Conservation (phyloP, 2,888 invertebrate genomes). For the Oxycera nigricornis region DNA sequence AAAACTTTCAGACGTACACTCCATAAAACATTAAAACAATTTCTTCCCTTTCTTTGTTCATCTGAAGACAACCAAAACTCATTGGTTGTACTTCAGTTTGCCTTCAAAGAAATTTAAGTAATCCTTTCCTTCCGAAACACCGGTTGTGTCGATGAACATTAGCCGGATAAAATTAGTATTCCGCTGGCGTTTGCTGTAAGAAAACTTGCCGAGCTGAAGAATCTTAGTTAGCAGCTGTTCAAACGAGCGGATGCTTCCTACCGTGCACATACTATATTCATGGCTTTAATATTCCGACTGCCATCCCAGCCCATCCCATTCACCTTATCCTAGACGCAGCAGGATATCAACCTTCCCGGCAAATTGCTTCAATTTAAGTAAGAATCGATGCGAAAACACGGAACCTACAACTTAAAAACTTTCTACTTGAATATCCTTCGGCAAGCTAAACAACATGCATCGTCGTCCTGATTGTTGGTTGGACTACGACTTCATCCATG, state of each 20-base stretch:
- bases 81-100: neutral
- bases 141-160: neutral
- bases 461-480: neutral
- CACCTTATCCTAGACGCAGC: neutral
- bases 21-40: neutral
- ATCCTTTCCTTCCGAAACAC: neutral
- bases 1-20: neutral
- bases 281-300: neutral
- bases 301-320: neutral
- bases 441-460: neutral
- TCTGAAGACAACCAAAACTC: neutral
- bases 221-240: neutral
- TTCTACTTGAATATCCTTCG: neutral
- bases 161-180: neutral
- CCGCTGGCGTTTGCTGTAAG: neutral
- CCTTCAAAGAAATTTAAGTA: neutral
- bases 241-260: neutral
- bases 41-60: neutral
- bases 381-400: neutral
- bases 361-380: conserved; percentile 4
- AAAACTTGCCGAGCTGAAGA: neutral
- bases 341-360: neutral
- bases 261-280: neutral
- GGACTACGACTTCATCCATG: neutral
- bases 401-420: neutral